Evolutionary conservation across 2,888 invertebrate species (phyloP), one percentile per base, ranked within the genome.

Genomic region (Drosophila antonietae): DNA sequence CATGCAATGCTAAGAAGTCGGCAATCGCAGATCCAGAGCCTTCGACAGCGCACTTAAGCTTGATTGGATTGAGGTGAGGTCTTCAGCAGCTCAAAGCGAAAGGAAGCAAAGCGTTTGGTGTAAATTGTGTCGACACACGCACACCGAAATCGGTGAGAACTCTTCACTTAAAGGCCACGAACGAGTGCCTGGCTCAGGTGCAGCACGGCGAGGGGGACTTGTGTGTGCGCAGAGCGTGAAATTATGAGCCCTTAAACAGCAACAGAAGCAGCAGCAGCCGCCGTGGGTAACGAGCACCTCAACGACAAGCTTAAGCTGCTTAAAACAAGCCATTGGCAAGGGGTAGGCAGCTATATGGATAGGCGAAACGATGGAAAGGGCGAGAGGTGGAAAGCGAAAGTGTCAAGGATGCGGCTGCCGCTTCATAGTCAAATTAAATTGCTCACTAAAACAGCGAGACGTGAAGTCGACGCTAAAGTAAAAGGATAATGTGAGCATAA

Each of bases 221-320:
- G 75, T 81, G 83, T 81, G 81, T 80, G 83, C 86, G 75, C 57
- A 73, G 69, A 78, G 83, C 83, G 81, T 88, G 80, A 88, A 88
- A 88, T 90, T 88, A 88, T 90, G 87, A 88, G 87, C 81, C 76
- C 84, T 80, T 89, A 78, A 73, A 74, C 66, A 64, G 73, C 76
- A 71, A 61, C 67, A 74, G 37, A 62, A 80, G 53, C 63, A 55
- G 31, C 37, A 15, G 60, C 56, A 59, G 35, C 52, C 57, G 35
- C 18, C 55, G 68, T 56, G 71, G 63, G 60, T 28, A 60, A 66
- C 55, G 70, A 83, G 73, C 67, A 78, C 72, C 72, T 78, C 89
- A 83, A 81, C 75, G 90, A 88, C 87, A 88, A 86, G 87, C 90
- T 88, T 87, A 87, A 89, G 86, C 88, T 88, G 86, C 90, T 87